Conservation (phyloP, 1,140 invertebrate species). For the Polypedilum vanderplanki region DNA sequence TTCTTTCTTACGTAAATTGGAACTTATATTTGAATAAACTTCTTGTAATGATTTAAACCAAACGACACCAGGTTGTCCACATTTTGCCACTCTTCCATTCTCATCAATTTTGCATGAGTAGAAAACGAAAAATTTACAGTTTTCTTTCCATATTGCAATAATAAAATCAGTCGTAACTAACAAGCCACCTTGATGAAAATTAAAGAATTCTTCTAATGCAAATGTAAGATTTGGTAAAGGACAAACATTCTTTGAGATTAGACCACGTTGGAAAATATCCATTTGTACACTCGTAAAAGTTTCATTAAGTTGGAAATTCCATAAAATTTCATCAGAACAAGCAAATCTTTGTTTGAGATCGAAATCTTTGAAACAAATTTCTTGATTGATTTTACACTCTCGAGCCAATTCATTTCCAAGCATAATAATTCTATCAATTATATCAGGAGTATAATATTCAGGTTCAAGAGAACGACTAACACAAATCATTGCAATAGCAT, state of each 20-base stretch:
- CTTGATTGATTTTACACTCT: not conserved
- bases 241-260: not conserved
- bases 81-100: not conserved
- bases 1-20: not conserved
- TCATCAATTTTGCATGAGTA: not conserved
- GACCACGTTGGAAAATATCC: not conserved
- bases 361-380: not conserved
- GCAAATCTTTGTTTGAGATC: not conserved
- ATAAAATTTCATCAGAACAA: not conserved
- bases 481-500: not conserved
- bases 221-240: not conserved
- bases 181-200: not conserved
- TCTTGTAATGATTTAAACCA: not conserved
- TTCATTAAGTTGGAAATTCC: constrained; percentile 11
- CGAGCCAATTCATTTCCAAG: not conserved
- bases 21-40: not conserved
- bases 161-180: not conserved
- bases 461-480: not conserved
- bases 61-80: not conserved
- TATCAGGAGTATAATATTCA: not conserved
- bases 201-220: not conserved
- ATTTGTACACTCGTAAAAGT: not conserved
- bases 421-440: not conserved
- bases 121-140: not conserved
- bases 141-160: constrained; percentile 2